Percentiles rank a stretch among this genome's conserved stretches.
phyloP scores from a whole-genome alignment of 1,140 invertebrate species.

The Lepeophtheirus salmonis region DNA sequence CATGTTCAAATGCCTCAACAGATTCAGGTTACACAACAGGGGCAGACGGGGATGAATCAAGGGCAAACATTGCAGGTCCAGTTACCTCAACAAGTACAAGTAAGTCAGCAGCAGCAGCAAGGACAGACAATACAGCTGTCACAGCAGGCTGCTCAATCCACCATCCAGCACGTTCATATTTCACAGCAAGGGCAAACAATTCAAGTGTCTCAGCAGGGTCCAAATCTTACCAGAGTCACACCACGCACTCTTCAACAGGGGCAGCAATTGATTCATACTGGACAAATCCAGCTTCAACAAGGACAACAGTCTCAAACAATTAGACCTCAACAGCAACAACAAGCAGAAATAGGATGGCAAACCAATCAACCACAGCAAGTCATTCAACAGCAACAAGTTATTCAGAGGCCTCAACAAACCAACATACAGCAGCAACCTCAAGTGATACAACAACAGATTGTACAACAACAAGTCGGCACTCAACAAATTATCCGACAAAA shows the following conservation, averaged over 20 bases:
- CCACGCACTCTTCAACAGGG: too few relatives aligned
- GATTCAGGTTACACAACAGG: too few relatives aligned
- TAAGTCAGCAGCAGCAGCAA: neutral
- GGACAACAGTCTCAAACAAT: neutral
- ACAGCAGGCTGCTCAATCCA: neutral
- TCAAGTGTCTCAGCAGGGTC: neutral
- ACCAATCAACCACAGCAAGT: neutral
- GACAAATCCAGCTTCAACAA: neutral
- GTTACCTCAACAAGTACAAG: neutral
- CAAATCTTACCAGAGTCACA: neutral
- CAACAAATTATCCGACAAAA: neutral
- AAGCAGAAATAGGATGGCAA: neutral
- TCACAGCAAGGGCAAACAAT: neutral
- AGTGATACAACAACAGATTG: neutral
- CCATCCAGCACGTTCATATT: neutral
- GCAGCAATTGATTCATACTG: neutral
- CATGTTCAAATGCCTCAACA: neutral
- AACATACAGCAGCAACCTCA: neutral
- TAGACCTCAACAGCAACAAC: slow-evolving; percentile 3
- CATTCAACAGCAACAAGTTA: neutral
- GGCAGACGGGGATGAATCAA: neutral
- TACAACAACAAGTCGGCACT: neutral
- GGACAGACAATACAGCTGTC: neutral
- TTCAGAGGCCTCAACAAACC: neutral
- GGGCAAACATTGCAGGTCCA: neutral